Base-by-base conservation (phyloP, 2,888 invertebrate genomes). In the Chrysina gloriosa region DNA sequence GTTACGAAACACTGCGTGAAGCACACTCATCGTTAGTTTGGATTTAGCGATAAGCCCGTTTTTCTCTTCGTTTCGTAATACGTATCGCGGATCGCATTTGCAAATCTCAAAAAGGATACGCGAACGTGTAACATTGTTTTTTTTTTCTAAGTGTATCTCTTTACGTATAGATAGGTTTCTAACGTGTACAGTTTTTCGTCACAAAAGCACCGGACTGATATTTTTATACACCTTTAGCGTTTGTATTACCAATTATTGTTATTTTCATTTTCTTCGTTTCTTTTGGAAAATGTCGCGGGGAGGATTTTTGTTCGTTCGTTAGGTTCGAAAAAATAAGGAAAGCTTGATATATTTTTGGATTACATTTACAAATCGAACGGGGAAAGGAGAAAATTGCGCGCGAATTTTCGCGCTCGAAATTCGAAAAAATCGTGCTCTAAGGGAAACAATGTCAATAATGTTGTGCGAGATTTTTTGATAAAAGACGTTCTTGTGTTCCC, bases 331-430 rank as follows among this genome's bases (percentile, higher is more conserved):
- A 11, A 42, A 58, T 39, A 25, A 58, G 34, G 23, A 42, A 42
- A 58, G 58, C 27, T 58, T 42, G 14, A 58, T 58, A 58, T 58
- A 58, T 58, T 58, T 58, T 58, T 58, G 42, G 58, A 58, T 58
- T 58, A 58, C 25, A 42, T 58, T 58, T 58, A 58, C 58, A 58
- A 58, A 52, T 14, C 6, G 6, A 21, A 39, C 6, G 16, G 25
- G 16, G 21, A 58, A 39, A 42, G 27, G 5, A 50, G 29, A 11
- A 11, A 1, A 29, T 9, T 25, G 48, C n/a, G 48, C 5, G 6
- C 48, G 23, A 11, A n/a, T n/a, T n/a, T 50, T 39, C 14, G 16
- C 27, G 7, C 9, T 6, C 27, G 19, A 52, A 52, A 34, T 36
- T 11, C 9, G 25, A 23, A 36, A 36, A 21, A 39, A 39, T 34